Conservation (phyloP, 2,888 invertebrate species). For the Acleris cristana region DNA sequence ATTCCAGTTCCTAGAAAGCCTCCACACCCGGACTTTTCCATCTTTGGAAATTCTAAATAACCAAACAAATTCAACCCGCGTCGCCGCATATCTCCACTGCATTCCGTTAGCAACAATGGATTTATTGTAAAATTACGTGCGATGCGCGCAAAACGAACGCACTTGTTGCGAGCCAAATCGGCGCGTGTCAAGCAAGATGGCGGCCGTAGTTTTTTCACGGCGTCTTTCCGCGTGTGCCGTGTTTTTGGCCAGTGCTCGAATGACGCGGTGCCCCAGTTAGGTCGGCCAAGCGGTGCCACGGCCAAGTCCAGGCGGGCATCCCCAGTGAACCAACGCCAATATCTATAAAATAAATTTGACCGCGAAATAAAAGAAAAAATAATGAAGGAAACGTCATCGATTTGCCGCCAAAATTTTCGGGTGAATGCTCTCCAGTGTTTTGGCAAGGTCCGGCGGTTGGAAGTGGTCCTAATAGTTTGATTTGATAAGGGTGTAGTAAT, state of each 20-base stretch:
- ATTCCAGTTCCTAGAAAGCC: slow-evolving; percentile 29
- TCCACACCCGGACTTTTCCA: slow-evolving; percentile 35
- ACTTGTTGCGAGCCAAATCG: slow-evolving; percentile 57
- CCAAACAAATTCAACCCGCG: slow-evolving; percentile 66
- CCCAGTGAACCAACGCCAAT: slow-evolving; percentile 82
- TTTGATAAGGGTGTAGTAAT: slow-evolving; percentile 61
- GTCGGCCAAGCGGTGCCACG: slow-evolving; percentile 80
- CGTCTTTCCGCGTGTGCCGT: slow-evolving; percentile 77
- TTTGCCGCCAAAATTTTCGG: slow-evolving; percentile 80
- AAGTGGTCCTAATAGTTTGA: slow-evolving; percentile 78
- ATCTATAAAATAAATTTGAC: slow-evolving; percentile 83
- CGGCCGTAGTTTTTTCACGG: slow-evolving; percentile 65
- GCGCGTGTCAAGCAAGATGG: slow-evolving; percentile 77
- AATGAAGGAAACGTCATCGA: slow-evolving; percentile 77
- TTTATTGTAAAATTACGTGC: slow-evolving; percentile 81
- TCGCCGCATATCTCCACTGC: slow-evolving; percentile 68
- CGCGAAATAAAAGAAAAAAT: slow-evolving; percentile 74
- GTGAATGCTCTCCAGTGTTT: slow-evolving; percentile 81
- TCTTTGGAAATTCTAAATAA: slow-evolving; percentile 51
- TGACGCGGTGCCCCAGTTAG: slow-evolving; percentile 82
- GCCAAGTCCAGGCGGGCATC: slow-evolving; percentile 82
- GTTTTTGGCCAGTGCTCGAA: slow-evolving; percentile 80
- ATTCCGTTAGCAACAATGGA: slow-evolving; percentile 73
- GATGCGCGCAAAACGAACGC: slow-evolving; percentile 59
- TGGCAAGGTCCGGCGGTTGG: slow-evolving; percentile 72